Evolutionary conservation across 2,113 vertebrate genomes (phyloP).

Genomic region (Rafetus swinhoei): DNA sequence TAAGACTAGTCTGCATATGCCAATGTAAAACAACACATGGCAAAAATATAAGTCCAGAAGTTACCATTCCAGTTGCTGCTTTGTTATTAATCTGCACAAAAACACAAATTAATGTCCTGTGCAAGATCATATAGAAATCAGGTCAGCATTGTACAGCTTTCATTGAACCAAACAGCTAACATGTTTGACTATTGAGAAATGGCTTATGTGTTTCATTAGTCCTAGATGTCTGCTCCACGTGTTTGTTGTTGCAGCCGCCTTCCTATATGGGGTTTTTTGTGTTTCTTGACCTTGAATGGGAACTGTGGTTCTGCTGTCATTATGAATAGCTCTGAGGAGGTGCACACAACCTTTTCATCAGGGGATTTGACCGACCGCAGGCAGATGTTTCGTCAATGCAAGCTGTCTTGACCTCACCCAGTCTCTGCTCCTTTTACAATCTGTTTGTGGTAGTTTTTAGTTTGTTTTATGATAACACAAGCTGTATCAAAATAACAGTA

Average conservation of each 20-base stretch:
- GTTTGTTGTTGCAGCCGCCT: neutral
- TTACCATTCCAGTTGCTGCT: neutral
- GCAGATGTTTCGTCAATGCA: conserved; percentile 20
- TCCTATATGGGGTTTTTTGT: neutral
- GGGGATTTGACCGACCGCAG: conserved; percentile 8
- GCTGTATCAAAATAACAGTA: conserved; percentile 1
- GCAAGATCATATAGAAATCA: neutral
- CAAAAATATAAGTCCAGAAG: neutral
- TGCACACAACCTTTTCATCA: conserved; percentile 30
- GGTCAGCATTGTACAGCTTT: neutral
- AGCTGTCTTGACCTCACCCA: conserved; percentile 22
- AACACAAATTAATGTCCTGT: neutral
- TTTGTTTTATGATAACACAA: conserved; percentile 12
- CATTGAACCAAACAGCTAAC: accelerated
- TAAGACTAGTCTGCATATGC: neutral
- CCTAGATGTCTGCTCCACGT: neutral
- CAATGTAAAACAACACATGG: neutral
- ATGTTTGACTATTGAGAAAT: neutral
- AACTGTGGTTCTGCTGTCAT: conserved; percentile 39
- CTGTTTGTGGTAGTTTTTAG: neutral
- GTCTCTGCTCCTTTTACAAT: conserved; percentile 32
- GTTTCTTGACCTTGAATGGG: conserved; percentile 9
- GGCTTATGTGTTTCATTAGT: neutral
- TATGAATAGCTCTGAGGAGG: neutral
- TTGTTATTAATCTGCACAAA: neutral